phyloP scores from a whole-genome alignment of 30 jellyfish, hydroid and myxozoan species.

The Catostylus mosaicus region DNA sequence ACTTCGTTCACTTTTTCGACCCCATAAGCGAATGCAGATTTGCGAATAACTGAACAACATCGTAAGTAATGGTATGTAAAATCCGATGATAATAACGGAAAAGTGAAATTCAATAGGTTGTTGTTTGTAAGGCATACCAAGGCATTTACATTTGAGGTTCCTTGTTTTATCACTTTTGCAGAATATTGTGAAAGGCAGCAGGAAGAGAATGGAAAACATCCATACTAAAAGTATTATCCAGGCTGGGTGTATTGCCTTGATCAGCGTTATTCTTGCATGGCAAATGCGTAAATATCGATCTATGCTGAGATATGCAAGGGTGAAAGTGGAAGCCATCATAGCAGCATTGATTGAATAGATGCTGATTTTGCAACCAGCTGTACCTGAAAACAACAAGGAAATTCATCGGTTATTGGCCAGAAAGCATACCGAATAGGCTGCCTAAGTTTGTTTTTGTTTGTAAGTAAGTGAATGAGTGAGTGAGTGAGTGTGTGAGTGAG shows the following conservation, averaged over 20 bases:
- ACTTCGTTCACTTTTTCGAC: neutral
- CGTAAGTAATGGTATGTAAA: constrained; percentile 16
- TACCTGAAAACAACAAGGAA: constrained; percentile 42
- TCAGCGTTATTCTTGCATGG: neutral
- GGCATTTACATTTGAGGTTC: constrained; percentile 26
- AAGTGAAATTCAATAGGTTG: constrained; percentile 6
- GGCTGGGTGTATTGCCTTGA: neutral
- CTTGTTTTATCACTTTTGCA: neutral
- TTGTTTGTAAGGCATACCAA: neutral
- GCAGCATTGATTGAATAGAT: neutral
- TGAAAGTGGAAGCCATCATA: constrained; percentile 12
- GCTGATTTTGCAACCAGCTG: constrained; percentile 45
- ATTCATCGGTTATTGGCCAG: too few species aligned
- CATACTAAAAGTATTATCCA: constrained; percentile 17
- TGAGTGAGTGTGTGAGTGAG: too few species aligned
- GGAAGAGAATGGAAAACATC: neutral
- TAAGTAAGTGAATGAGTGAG: too few species aligned
- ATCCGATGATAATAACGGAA: neutral
- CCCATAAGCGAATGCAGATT: constrained; percentile 19
- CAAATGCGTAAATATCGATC: constrained; percentile 35
- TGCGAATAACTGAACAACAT: constrained; percentile 38
- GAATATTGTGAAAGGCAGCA: constrained; percentile 9
- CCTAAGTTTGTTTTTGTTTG: too few species aligned
- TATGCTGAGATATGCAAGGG: constrained; percentile 45
- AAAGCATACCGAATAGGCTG: too few species aligned